These are phyloP conservation scores for Gnathonemus longibarbis DNA, from an alignment of 2,113 vertebrate genomes.

Conservation along the genomic window DNA sequence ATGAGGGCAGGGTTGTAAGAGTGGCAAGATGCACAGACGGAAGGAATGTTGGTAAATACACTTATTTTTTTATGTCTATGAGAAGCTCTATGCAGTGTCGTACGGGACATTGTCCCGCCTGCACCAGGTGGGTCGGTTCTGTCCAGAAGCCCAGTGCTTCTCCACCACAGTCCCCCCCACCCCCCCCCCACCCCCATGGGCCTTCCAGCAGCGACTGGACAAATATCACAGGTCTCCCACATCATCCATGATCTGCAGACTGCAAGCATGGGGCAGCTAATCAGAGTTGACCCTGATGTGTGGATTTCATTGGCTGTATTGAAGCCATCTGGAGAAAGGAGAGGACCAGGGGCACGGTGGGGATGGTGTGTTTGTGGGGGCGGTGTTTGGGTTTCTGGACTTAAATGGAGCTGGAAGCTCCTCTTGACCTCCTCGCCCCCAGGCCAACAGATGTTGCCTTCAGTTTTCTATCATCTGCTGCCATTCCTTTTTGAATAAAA, in stretches of 20 bases:
- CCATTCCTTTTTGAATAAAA: neutral
- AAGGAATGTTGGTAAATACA: neutral
- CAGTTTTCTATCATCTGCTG: neutral
- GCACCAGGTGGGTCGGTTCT: neutral
- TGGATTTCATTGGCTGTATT: slow-evolving; percentile 15
- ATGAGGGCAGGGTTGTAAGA: neutral
- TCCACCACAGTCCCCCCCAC: no score
- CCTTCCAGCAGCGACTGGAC: neutral
- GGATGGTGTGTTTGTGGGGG: neutral
- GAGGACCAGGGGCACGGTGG: neutral
- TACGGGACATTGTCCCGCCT: neutral
- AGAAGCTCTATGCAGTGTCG: neutral
- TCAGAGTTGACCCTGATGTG: slow-evolving; percentile 26
- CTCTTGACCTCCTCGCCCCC: neutral
- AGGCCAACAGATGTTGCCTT: neutral
- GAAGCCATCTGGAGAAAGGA: slow-evolving; percentile 25
- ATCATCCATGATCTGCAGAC: neutral
- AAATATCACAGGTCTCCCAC: neutral
- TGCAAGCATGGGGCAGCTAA: neutral
- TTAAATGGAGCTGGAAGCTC: neutral
- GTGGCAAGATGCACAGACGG: neutral
- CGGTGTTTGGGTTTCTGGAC: neutral
- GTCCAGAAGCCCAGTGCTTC: neutral
- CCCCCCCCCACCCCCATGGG: neutral
- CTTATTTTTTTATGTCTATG: neutral